Evolutionary conservation across 2,888 invertebrate species (phyloP).

Genomic region (Onthophagus sagittarius): DNA sequence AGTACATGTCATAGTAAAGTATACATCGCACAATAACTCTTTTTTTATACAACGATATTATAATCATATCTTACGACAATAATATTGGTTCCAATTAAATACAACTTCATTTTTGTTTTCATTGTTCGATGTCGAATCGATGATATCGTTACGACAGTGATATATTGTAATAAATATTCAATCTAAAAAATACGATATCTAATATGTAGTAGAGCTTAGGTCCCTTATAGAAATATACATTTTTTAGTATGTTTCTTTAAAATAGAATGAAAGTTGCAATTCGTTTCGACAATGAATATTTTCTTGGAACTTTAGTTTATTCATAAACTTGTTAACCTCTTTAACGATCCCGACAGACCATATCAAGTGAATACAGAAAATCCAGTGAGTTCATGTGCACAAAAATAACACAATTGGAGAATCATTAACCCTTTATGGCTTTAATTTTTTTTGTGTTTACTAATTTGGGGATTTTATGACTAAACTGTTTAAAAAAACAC

Average conservation of each 20-base stretch:
- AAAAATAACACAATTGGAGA: too few relatives aligned
- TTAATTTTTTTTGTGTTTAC: too few relatives aligned
- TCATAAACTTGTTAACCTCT: neutral
- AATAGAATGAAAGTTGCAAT: neutral
- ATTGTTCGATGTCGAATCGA: neutral
- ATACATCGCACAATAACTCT: conserved; percentile 34
- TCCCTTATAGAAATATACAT: conserved; percentile 25
- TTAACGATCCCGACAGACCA: neutral
- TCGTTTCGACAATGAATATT: neutral
- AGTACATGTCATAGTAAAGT: conserved; percentile 32
- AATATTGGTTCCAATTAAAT: conserved; percentile 7
- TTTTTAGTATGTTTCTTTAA: conserved; percentile 6
- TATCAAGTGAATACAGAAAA: neutral
- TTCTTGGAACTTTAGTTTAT: too few relatives aligned
- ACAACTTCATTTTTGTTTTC: neutral
- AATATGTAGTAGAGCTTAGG: conserved; percentile 19
- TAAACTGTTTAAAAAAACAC: neutral
- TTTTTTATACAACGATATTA: conserved; percentile 5
- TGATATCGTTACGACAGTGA: neutral
- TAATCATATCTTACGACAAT: conserved; percentile 2
- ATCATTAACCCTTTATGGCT: too few relatives aligned
- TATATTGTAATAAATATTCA: conserved; percentile 10
- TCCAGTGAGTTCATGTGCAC: neutral
- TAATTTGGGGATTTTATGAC: too few relatives aligned
- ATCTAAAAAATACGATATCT: conserved; percentile 25